Conservation (phyloP, 2,888 invertebrate genomes). For the Andrena fulva region DNA sequence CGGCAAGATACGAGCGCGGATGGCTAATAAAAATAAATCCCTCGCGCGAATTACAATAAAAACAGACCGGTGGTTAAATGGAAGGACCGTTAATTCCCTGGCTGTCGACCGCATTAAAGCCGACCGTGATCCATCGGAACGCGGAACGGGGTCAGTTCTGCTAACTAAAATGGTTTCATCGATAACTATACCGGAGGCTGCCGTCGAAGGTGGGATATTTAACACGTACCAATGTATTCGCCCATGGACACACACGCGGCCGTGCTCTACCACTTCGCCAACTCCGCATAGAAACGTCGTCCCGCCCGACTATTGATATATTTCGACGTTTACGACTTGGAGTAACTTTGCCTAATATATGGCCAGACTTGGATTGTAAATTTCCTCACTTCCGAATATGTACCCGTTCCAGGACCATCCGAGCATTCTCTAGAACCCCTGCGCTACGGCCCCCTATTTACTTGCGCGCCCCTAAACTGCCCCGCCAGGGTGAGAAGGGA, state of each 20-base stretch:
- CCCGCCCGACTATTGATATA: constrained; percentile 79
- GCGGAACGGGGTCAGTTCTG: constrained; percentile 65
- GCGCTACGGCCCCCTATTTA: constrained; percentile 44
- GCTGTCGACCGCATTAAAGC: constrained; percentile 42
- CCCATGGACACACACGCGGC: constrained; percentile 14
- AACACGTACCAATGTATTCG: constrained; percentile 69
- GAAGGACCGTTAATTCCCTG: constrained; percentile 52
- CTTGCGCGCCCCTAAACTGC: constrained; percentile 23
- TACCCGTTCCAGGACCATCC: constrained; percentile 54
- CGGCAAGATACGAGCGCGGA: background rate
- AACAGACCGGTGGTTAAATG: constrained; percentile 29
- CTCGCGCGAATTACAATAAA: constrained; percentile 18
- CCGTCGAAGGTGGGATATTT: constrained; percentile 45
- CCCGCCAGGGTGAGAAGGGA: background rate
- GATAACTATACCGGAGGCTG: constrained; percentile 51
- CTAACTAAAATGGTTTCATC: constrained; percentile 62
- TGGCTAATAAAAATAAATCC: constrained; percentile 17
- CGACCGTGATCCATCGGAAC: constrained; percentile 62
- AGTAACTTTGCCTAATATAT: constrained; percentile 80
- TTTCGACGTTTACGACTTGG: constrained; percentile 82
- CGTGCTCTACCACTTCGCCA: constrained; percentile 15
- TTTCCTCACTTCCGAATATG: constrained; percentile 74
- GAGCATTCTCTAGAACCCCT: constrained; percentile 42
- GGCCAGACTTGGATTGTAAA: constrained; percentile 78
- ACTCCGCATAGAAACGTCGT: constrained; percentile 34